Evolutionary conservation across 2,888 invertebrate genomes (phyloP).

Genomic region (Holacanthella duospinosa): DNA sequence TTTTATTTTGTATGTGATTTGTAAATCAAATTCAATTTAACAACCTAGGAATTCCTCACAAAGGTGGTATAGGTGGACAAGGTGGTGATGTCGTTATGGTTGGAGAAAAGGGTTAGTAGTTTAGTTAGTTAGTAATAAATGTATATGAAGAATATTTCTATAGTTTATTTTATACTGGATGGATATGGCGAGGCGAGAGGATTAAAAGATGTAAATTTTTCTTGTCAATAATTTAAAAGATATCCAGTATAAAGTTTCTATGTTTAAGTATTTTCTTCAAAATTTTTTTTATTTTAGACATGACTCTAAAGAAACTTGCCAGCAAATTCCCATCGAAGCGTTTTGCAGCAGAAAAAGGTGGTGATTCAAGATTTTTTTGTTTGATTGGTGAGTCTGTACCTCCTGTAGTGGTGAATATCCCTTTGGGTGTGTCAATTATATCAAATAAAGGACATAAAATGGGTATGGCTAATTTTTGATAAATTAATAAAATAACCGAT

Average conservation of each 20-base stretch:
- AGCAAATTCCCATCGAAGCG: constrained; percentile 49
- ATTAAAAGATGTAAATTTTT: too few species aligned
- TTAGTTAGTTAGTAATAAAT: too few species aligned
- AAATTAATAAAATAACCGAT: constrained; percentile 28
- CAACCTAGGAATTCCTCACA: constrained; percentile 64
- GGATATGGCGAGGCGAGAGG: too few species aligned
- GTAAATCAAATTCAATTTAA: too few species aligned
- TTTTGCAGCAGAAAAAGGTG: constrained; percentile 58
- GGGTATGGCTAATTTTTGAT: constrained; percentile 44
- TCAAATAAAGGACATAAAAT: constrained; percentile 55
- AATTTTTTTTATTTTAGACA: too few species aligned
- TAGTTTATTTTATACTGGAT: too few species aligned
- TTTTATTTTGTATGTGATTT: too few species aligned
- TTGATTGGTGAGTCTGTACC: constrained; percentile 65
- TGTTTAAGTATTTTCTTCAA: too few species aligned
- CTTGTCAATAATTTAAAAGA: too few species aligned
- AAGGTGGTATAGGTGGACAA: constrained; percentile 80
- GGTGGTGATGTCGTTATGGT: constrained; percentile 72
- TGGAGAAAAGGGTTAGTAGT: constrained; percentile 37
- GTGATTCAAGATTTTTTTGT: constrained; percentile 60
- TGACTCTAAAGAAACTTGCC: constrained; percentile 41
- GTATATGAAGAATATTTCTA: too few species aligned
- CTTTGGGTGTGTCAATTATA: constrained; percentile 65
- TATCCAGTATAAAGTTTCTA: too few species aligned
- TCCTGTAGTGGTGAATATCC: constrained; percentile 62